Conservation (phyloP, 2,113 vertebrate species). For the Oceanites oceanicus region DNA sequence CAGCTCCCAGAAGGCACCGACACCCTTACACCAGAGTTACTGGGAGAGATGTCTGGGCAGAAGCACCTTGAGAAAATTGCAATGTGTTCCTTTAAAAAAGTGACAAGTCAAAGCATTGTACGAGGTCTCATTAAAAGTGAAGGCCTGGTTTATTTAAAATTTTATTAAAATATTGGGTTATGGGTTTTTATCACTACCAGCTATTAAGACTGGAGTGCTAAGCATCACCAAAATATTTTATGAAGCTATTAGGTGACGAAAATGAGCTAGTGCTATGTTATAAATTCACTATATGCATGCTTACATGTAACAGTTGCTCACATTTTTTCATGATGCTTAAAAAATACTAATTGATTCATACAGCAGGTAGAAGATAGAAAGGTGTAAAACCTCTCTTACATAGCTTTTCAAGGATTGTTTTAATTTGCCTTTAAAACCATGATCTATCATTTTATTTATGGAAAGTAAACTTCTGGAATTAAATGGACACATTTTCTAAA, state of each 20-base stretch:
- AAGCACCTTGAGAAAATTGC: not conserved
- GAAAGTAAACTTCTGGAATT: slow-evolving; percentile 55
- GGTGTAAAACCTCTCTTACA: not conserved
- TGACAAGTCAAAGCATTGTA: not conserved
- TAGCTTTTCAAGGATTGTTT: not conserved
- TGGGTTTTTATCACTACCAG: not conserved
- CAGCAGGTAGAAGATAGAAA: not conserved
- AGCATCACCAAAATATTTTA: slow-evolving; percentile 9
- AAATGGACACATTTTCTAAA: slow-evolving; percentile 27
- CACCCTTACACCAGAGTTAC: not conserved
- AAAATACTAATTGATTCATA: slow-evolving; percentile 30
- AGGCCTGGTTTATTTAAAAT: slow-evolving; percentile 11
- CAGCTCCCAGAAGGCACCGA: not conserved
- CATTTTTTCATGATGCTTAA: slow-evolving; percentile 24
- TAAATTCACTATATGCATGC: not conserved
- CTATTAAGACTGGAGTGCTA: slow-evolving; percentile 9
- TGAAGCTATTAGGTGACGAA: not conserved
- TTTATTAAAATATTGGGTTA: not conserved
- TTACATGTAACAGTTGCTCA: not conserved
- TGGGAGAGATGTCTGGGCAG: not conserved
- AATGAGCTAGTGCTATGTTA: not conserved
- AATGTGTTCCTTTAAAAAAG: not conserved
- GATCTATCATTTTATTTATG: slow-evolving; percentile 49
- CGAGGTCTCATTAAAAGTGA: slow-evolving; percentile 9
- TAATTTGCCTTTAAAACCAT: slow-evolving; percentile 37